Evolutionary conservation across 2,888 invertebrate species (phyloP).

Genomic region (Coronaproctus castanopsis): DNA sequence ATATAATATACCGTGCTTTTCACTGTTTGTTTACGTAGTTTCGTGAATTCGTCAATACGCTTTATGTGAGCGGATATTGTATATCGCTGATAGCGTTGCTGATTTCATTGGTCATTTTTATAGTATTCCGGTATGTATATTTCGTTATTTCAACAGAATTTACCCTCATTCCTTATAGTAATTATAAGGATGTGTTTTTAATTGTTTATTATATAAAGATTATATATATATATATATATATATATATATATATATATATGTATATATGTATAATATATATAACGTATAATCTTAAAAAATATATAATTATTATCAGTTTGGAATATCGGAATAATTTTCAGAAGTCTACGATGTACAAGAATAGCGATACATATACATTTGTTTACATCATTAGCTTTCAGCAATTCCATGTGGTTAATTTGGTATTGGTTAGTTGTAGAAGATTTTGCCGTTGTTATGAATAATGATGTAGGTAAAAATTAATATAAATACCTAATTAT

Average conservation of each 20-base stretch:
- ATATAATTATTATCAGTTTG: no score
- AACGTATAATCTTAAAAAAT: no score
- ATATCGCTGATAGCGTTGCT: constrained; percentile 54
- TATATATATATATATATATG: no score
- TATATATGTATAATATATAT: no score
- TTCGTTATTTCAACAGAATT: constrained; percentile 20
- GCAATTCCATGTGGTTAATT: constrained; percentile 51
- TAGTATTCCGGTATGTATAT: constrained; percentile 47
- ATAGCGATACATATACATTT: constrained; percentile 57
- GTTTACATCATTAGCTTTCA: constrained; percentile 50
- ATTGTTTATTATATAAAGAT: no score
- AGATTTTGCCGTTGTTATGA: constrained; percentile 32
- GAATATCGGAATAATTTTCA: no score
- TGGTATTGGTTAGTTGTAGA: constrained; percentile 48
- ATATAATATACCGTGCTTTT: no score
- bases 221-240: no score
- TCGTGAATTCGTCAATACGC: constrained; percentile 42
- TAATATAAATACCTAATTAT: no score
- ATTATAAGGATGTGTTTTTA: no score
- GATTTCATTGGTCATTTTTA: constrained; percentile 59
- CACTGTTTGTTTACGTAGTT: no score
- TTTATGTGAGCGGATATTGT: constrained; percentile 62
- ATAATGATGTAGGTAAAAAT: constrained; percentile 36
- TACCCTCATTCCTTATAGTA: no score
- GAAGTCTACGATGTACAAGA: constrained; percentile 47